Evolutionary conservation across 35 echinoderm and acorn worm genomes (phyloP).

Genomic region (Acanthaster planci): DNA sequence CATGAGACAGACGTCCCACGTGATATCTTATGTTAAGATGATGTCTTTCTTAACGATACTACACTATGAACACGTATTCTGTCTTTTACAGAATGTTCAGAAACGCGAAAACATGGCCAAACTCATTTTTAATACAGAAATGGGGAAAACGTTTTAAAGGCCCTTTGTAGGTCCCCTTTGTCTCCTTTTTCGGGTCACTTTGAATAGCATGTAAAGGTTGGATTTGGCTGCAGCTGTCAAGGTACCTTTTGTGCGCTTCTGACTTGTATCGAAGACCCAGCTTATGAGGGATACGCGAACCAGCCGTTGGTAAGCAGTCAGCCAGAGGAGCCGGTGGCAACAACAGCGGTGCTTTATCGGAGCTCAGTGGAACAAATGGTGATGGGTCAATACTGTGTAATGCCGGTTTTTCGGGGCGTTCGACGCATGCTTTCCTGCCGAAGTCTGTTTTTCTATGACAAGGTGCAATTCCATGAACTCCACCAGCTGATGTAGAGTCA

Average conservation of each 20-base stretch:
- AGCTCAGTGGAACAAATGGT: background rate
- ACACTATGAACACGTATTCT: too few relatives aligned
- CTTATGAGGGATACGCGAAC: conserved; percentile 63
- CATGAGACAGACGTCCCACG: too few relatives aligned
- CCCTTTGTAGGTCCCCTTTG: background rate
- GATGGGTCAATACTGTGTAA: background rate
- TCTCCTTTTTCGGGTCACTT: background rate
- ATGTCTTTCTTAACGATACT: too few relatives aligned
- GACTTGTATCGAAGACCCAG: conserved; percentile 84
- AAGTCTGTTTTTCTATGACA: background rate
- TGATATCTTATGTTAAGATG: too few relatives aligned
- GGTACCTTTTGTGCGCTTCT: conserved; percentile 84
- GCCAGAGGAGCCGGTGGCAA: conserved; percentile 82
- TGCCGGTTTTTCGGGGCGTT: background rate
- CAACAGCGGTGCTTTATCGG: background rate
- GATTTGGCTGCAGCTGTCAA: background rate
- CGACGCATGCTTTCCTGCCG: background rate
- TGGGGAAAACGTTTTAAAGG: background rate
- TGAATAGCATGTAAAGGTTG: background rate
- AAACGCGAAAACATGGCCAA: too few relatives aligned
- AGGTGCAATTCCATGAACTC: too few relatives aligned
- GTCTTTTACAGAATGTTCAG: too few relatives aligned
- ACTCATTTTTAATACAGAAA: too few relatives aligned
- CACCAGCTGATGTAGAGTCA: background rate
- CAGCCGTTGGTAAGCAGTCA: conserved; percentile 64